These are phyloP conservation scores for Lycophotia porphyrea DNA, from an alignment of 2,888 invertebrate species.

Conservation along the genomic window DNA sequence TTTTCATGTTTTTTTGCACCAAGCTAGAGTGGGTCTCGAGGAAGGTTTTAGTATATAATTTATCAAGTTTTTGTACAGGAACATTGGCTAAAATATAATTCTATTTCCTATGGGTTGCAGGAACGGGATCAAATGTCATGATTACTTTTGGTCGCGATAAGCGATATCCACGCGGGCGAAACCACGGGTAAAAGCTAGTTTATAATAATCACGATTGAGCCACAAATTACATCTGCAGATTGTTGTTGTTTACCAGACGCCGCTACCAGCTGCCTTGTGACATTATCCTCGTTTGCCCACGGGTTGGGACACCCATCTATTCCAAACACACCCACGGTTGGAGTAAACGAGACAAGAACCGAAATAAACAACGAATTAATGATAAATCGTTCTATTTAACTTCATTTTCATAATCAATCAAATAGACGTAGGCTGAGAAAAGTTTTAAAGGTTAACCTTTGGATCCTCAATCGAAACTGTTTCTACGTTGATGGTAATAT, in stretches of 20 bases:
- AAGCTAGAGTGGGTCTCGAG: too few relatives aligned
- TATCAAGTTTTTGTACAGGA: too few relatives aligned
- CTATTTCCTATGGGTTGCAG: too few relatives aligned
- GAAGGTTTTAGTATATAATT: too few relatives aligned
- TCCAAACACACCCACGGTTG: slow-evolving; percentile 6
- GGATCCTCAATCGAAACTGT: neutral
- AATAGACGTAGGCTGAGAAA: neutral
- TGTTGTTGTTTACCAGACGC: neutral
- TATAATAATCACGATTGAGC: neutral
- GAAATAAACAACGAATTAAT: neutral
- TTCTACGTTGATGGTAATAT: neutral
- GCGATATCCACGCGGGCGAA: too few relatives aligned
- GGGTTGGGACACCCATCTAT: neutral
- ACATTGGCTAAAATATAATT: too few relatives aligned
- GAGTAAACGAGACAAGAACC: neutral
- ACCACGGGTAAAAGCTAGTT: too few relatives aligned
- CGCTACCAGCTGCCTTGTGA: neutral
- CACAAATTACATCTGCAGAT: neutral
- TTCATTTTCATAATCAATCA: slow-evolving; percentile 5
- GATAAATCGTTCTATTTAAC: slow-evolving; percentile 11
- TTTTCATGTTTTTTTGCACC: too few relatives aligned
- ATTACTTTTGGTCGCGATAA: too few relatives aligned
- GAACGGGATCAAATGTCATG: too few relatives aligned
- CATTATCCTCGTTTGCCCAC: slow-evolving; percentile 16
- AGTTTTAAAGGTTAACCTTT: neutral